These are phyloP conservation scores for Parnassius smintheus DNA, from an alignment of 2,888 invertebrate genomes.

Conservation along the genomic window DNA sequence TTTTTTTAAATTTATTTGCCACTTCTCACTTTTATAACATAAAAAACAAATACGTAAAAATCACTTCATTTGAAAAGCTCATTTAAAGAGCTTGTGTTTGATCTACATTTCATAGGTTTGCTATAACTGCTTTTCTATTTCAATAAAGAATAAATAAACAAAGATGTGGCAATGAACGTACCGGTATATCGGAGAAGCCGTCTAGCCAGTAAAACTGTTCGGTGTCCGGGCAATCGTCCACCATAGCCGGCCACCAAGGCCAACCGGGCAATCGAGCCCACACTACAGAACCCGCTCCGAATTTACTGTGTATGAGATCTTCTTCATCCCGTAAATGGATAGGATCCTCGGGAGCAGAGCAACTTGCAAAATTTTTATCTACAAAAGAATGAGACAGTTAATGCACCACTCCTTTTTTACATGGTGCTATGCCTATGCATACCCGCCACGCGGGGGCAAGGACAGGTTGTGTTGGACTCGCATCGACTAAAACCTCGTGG, in stretches of 20 bases:
- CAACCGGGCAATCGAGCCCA: slow-evolving; percentile 82
- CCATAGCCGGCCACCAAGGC: slow-evolving; percentile 88
- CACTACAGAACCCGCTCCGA: slow-evolving; percentile 84
- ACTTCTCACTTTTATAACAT: no score
- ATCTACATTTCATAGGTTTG: no score
- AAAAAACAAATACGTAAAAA: no score
- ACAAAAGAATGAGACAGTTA: slow-evolving; percentile 18
- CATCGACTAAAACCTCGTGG: no score
- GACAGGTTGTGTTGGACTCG: not conserved
- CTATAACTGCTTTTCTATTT: no score
- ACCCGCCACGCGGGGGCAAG: not conserved
- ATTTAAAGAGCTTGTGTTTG: no score
- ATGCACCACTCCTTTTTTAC: no score
- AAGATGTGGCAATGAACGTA: slow-evolving; percentile 37
- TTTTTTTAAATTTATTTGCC: no score
- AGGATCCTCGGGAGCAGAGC: slow-evolving; percentile 72
- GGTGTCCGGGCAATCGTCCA: slow-evolving; percentile 84
- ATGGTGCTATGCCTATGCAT: not conserved
- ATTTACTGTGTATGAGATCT: slow-evolving; percentile 80
- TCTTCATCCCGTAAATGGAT: slow-evolving; percentile 68
- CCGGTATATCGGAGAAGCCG: slow-evolving; percentile 77
- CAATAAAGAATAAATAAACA: no score
- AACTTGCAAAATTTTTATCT: slow-evolving; percentile 73
- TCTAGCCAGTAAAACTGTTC: slow-evolving; percentile 82
- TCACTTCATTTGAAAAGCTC: no score